Evolutionary conservation across 2,113 vertebrate genomes (phyloP).

Genomic region (Sceloporus tristichus): DNA sequence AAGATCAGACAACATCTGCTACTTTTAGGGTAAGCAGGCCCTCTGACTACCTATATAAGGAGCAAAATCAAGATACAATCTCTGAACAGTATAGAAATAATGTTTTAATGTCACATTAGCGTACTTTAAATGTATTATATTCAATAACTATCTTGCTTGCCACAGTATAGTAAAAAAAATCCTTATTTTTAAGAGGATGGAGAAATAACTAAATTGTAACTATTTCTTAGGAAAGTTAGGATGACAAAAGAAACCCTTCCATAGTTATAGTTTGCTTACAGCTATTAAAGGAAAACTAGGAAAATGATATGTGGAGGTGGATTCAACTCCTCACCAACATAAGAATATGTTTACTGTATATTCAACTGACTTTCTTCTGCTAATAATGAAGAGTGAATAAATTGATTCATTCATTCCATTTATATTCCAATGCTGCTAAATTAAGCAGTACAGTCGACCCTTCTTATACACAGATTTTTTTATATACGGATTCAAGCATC

Average conservation of each 20-base stretch:
- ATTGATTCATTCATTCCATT: no score
- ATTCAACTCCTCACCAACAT: no score
- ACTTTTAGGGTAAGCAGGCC: no score
- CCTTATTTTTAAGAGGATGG: neutral
- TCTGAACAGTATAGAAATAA: constrained; percentile 29
- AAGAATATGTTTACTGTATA: neutral
- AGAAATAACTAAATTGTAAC: neutral
- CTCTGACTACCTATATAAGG: neutral
- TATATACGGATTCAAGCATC: no score
- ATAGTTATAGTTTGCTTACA: neutral
- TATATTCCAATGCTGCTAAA: no score
- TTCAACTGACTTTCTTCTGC: neutral
- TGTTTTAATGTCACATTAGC: neutral
- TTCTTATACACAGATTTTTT: no score
- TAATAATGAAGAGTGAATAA: neutral
- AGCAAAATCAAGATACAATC: neutral
- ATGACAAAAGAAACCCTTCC: neutral
- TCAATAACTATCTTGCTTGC: neutral
- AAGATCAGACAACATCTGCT: no score
- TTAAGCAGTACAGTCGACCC: no score
- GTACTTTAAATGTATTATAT: neutral
- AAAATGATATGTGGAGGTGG: neutral
- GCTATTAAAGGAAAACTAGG: neutral
- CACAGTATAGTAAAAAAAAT: neutral
- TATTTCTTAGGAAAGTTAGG: neutral